phyloP scores from a whole-genome alignment of 1,140 invertebrate species.

The Ganaspis sp. region DNA sequence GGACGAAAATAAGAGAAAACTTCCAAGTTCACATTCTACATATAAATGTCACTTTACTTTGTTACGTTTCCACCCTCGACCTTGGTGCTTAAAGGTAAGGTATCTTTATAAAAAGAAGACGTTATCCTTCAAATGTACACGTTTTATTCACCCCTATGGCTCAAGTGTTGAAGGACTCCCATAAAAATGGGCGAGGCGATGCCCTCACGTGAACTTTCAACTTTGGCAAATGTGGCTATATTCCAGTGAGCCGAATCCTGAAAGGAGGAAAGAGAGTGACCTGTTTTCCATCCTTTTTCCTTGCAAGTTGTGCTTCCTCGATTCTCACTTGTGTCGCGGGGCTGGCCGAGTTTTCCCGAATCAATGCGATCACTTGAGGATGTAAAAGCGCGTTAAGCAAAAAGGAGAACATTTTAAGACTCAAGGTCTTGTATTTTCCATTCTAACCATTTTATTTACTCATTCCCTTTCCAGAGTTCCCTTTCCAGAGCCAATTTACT shows the following conservation, averaged over 20 bases:
- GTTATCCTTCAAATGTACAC: not conserved
- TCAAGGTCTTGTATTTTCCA: not conserved
- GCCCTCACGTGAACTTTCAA: conserved; percentile 67
- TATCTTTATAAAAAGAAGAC: not conserved
- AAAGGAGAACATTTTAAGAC: conserved; percentile 2
- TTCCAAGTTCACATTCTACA: not conserved
- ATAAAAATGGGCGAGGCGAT: conserved; percentile 69
- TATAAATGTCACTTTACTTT: not conserved
- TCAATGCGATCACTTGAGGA: conserved; percentile 17
- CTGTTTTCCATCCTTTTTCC: conserved; percentile 63
- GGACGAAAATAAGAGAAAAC: not conserved
- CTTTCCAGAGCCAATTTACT: too few relatives aligned
- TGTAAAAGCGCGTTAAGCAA: conserved; percentile 21
- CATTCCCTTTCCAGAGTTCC: too few relatives aligned
- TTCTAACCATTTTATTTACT: not conserved
- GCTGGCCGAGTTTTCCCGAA: conserved; percentile 51
- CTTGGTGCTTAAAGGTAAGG: not conserved
- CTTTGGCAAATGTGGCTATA: conserved; percentile 65
- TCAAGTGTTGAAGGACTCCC: conserved; percentile 38
- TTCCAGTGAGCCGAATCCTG: conserved; percentile 60
- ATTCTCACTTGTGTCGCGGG: conserved; percentile 46
- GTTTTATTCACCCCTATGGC: not conserved
- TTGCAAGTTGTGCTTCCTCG: conserved; percentile 47
- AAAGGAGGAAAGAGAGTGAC: conserved; percentile 63
- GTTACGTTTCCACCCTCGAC: conserved; percentile 4